Conservation (phyloP, 92 coral and sea anemone genomes). For the Zoanthus gigantus region DNA sequence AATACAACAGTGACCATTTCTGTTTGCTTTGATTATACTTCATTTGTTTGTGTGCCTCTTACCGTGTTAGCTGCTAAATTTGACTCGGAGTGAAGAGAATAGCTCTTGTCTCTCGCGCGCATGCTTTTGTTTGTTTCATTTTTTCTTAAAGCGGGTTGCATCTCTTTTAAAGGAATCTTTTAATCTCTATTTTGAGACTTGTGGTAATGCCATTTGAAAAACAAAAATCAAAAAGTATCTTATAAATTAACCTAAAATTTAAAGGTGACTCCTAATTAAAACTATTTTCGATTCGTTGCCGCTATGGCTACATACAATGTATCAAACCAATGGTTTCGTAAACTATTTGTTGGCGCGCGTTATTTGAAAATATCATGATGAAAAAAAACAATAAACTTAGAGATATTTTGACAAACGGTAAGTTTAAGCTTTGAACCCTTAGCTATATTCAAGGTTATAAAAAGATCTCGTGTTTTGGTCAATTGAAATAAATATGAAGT, state of each 20-base stretch:
- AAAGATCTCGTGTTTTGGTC: slow-evolving; percentile 6
- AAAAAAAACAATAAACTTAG: background rate
- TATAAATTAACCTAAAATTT: too few relatives aligned
- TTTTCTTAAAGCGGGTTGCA: background rate
- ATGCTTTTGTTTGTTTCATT: background rate
- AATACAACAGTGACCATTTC: background rate
- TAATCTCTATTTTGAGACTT: background rate
- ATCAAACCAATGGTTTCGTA: slow-evolving; percentile 13
- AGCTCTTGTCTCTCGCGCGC: background rate
- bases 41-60: background rate
- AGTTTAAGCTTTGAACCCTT: slow-evolving; percentile 11
- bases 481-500: background rate
- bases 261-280: too few relatives aligned
- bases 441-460: background rate
- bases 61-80: background rate
- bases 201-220: background rate
- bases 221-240: too few relatives aligned
- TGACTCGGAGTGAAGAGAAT: background rate
- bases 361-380: background rate
- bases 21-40: background rate
- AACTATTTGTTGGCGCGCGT: background rate
- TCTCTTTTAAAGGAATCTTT: background rate
- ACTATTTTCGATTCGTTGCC: background rate
- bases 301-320: background rate
- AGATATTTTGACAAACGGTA: slow-evolving; percentile 14